Base-by-base conservation (phyloP, 2,797 vertebrate species). In the Lutjanus argentimaculatus region DNA sequence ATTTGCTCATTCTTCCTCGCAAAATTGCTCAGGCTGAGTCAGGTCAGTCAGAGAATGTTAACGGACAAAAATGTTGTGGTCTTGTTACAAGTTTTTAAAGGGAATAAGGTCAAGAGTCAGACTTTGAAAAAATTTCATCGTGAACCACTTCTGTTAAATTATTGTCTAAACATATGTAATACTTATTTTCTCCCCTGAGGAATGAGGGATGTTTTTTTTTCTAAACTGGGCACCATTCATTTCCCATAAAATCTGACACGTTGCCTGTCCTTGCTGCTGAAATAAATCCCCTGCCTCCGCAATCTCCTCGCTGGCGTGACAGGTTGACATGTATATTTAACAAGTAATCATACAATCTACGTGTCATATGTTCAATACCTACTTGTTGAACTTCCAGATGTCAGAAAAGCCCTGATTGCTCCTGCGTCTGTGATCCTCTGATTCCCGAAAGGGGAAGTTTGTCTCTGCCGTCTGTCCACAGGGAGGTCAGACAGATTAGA, bases 1-100 rank as follows among this genome's bases (percentile, higher is more conserved):
- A 80, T 80, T 80, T 85, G 73, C 81, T 80, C 81, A 52, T 81
- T 84, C 83, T 86, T 89, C 82, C 86, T 83, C 10, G 58, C 61
- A 80, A 68, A 77, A 67, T 86, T 83, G 86, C 87, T 86, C 75
- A 82, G 72, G 82, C 80, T 71, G 66, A 71, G 72, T 87, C 63
- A 70, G 66, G 57, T 81, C 70, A 72, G 72, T 72, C 67, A 36
- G 56, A 83, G 57, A 79, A 68, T 8, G 40, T 67, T 45, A 64
- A 73, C 40, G 57, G 57, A 58, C 45, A 79, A 56, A 76, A 65
- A 55, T 56, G 19, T 53, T 52, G 19, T 73, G 25, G 55, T 78
- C 75, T 69, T 71, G 74, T 84, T 46, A 46, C 45, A 72, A 36
- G 67, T 79, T 80, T 84, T 77, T 0, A 83, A 87, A 88, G 62